Conservation (phyloP, 2,113 vertebrate genomes). For the Hiodon alosoides region DNA sequence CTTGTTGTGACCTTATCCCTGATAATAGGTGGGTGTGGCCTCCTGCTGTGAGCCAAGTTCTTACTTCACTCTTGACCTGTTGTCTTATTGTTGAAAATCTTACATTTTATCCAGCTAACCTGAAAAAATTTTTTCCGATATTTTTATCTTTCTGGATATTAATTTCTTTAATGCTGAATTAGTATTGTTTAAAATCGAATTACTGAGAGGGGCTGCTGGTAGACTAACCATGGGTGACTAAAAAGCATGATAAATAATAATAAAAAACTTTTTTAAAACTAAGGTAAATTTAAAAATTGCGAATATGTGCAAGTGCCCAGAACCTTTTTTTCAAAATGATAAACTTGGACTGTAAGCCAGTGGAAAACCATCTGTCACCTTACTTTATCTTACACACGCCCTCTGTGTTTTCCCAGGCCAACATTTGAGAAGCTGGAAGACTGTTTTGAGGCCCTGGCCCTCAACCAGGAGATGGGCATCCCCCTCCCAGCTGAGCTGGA, state of each 20-base stretch:
- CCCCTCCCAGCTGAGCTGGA: slow-evolving; percentile 87
- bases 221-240: background rate
- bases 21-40: slow-evolving; percentile 76
- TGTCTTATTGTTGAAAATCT: background rate
- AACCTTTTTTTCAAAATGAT: too few species aligned
- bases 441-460: slow-evolving; percentile 81
- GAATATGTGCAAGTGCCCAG: too few species aligned
- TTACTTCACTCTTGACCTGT: background rate
- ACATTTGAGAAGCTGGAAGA: slow-evolving; percentile 91
- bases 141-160: too few species aligned
- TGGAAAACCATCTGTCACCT: background rate
- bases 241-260: background rate
- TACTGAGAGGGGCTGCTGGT: background rate
- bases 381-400: too few species aligned
- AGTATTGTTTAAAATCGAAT: background rate
- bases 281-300: too few species aligned
- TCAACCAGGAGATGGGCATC: slow-evolving; percentile 87
- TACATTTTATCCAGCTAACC: background rate
- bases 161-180: background rate
- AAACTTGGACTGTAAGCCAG: background rate
- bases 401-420: slow-evolving; percentile 59
- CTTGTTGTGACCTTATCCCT: slow-evolving; percentile 85
- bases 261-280: too few species aligned
- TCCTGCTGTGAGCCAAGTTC: too few species aligned
- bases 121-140: background rate